These are phyloP conservation scores for Gopherus evgoodei DNA, from an alignment of 2,113 vertebrate genomes.

Conservation along the genomic window DNA sequence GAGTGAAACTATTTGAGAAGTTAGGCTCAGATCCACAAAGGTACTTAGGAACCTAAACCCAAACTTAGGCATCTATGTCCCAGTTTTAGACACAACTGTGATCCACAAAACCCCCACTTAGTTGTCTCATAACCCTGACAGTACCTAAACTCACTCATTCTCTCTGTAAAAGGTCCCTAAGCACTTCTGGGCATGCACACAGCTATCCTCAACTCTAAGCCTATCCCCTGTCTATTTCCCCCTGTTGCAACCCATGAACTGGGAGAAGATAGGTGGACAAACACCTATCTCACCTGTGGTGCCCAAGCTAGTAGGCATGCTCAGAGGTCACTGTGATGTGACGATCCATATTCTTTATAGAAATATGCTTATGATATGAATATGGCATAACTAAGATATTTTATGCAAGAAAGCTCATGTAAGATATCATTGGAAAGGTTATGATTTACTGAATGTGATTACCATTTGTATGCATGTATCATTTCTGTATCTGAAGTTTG, in stretches of 20 bases:
- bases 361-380: too few species aligned
- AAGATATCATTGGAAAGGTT: too few species aligned
- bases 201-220: background rate
- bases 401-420: too few species aligned
- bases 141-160: background rate
- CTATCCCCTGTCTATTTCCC: background rate
- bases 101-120: background rate
- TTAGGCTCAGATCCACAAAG: background rate
- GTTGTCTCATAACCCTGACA: background rate
- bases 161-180: background rate
- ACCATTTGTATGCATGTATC: too few species aligned
- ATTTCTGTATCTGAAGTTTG: too few species aligned
- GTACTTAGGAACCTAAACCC: background rate
- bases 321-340: background rate
- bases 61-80: background rate
- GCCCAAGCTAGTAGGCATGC: background rate
- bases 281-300: background rate
- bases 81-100: background rate
- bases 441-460: too few species aligned
- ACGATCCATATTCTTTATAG: too few species aligned
- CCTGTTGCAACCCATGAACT: background rate
- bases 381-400: too few species aligned
- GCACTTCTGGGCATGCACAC: background rate
- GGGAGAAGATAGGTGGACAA: background rate
- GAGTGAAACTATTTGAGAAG: slow-evolving; percentile 4